Base-by-base conservation (phyloP, 2,888 invertebrate species). In the Vanessa cardui region DNA sequence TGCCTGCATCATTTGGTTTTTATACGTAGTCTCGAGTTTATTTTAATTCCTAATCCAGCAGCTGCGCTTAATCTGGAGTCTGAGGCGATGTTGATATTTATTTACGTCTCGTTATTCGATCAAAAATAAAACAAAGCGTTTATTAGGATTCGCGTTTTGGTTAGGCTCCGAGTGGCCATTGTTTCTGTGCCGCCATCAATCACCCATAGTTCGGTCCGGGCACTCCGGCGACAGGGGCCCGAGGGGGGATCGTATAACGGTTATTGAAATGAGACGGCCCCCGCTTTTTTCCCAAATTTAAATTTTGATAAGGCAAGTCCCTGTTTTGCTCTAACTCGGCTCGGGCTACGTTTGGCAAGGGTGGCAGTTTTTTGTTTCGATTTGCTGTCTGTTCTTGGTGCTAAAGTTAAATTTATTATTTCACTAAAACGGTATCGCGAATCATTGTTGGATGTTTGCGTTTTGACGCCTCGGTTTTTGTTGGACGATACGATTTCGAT, bases 221-320 rank as follows among this genome's bases (percentile, higher is more conserved):
- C 74, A 52, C 77, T 62, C 65, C 60, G 62, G 78, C 73, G 79
- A 78, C 81, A 77, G 76, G 73, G 74, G 76, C 70, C 64, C 76
- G 77, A 70, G 76, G 78, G 56, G 71, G 71, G 63, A 58, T 71
- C 73, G 85, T 86, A 86, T 92, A 92, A 92, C 92, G 92, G 92
- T 92, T 92, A 92, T 92, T 92, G 92, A 92, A 92, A 92, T 92
- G 92, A 92, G 90, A 85, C 84, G 84, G 86, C 85, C 86, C 87
- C 85, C 86, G 90, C 89, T 90, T 90, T 92, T 92, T 92, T 87
- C 87, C 52, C 86, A 87, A 92, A 92, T 92, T 92, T 92, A 92
- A 92, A 92, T 92, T 92, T 92, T 92, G 92, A 92, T 92, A 92
- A 92, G 92, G 92, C 91, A 83, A 89, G 85, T 83, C 85, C 86